phyloP scores from a whole-genome alignment of 2,888 invertebrate genomes.

The Stenotaenia linearis region DNA sequence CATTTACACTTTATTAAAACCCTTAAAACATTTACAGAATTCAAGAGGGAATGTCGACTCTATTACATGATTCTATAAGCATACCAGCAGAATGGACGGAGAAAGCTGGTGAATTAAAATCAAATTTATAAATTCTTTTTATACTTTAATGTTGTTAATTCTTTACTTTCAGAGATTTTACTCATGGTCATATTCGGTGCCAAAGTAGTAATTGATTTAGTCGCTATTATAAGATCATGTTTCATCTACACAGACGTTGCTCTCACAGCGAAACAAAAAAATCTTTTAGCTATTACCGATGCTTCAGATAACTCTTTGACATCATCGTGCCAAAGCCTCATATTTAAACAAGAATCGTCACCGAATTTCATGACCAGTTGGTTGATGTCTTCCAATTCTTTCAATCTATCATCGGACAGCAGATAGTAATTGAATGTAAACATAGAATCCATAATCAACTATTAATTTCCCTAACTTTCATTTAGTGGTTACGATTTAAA shows the following conservation, averaged over 20 bases:
- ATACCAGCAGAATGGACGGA: neutral
- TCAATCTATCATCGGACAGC: neutral
- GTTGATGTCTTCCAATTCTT: neutral
- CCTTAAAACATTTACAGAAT: neutral
- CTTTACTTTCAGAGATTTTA: no score
- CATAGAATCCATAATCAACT: no score
- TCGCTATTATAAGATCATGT: neutral
- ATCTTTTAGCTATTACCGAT: neutral
- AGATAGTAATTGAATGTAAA: neutral
- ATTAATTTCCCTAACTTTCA: neutral
- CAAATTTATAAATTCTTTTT: neutral
- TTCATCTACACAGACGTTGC: neutral
- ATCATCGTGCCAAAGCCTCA: no score
- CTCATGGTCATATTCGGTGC: neutral
- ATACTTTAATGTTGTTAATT: neutral
- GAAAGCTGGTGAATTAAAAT: neutral
- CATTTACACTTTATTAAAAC: neutral
- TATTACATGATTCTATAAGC: neutral
- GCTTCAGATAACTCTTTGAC: no score
- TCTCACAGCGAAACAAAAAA: neutral
- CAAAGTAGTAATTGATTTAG: neutral
- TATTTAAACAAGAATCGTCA: no score
- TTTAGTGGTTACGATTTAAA: neutral
- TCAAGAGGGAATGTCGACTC: neutral
- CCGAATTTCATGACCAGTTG: neutral